Conservation (phyloP, 2,113 vertebrate species). For the Setophaga petechia region DNA sequence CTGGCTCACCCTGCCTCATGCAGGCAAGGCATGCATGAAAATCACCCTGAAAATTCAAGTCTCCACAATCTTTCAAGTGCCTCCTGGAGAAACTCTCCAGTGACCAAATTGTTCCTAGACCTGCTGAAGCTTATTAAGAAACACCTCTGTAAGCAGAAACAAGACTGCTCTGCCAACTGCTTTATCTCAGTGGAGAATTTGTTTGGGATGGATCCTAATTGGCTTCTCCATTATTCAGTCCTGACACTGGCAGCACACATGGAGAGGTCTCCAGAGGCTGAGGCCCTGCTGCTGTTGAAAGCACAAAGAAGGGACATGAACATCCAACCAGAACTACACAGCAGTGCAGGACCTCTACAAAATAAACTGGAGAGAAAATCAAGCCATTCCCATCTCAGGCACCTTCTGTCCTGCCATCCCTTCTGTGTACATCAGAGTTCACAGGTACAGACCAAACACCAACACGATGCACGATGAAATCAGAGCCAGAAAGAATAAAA, state of each 20-base stretch:
- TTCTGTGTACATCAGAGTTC: fast-evolving
- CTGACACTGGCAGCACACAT: not conserved
- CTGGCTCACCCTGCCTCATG: not conserved
- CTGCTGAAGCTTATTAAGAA: not conserved
- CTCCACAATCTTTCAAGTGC: not conserved
- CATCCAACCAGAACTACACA: not conserved
- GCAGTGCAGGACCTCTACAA: not conserved
- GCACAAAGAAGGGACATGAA: not conserved
- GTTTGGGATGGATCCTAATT: not conserved
- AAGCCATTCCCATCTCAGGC: not conserved
- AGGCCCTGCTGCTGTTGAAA: not conserved
- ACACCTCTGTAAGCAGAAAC: not conserved
- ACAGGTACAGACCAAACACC: not conserved
- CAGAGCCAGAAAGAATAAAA: not conserved
- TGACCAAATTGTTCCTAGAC: not conserved
- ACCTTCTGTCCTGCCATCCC: not conserved
- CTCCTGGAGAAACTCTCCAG: not conserved
- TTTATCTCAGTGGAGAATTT: not conserved
- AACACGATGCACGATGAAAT: not conserved
- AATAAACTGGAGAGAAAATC: not conserved
- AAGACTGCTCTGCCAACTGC: not conserved
- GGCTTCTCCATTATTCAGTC: not conserved
- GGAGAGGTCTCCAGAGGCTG: not conserved
- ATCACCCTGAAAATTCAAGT: not conserved
- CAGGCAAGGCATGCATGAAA: not conserved